phyloP scores from a whole-genome alignment of 2,113 vertebrate species.

The Oncorhynchus kisutch region DNA sequence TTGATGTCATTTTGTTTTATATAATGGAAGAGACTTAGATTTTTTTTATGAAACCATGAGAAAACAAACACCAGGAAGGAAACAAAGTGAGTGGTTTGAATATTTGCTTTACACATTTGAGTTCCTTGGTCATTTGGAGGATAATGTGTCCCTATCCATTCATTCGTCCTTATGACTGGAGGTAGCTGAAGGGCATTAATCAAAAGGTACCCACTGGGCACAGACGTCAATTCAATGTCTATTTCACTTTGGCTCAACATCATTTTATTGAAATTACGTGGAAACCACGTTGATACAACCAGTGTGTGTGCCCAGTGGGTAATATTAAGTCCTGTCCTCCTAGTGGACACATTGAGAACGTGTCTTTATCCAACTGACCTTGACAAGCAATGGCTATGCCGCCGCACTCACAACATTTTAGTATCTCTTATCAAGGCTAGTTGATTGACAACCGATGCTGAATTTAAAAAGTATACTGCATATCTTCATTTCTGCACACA shows the following conservation, averaged over 20 bases:
- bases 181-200: neutral
- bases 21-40: too few species aligned
- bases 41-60: neutral
- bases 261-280: too few species aligned
- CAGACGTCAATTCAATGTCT: neutral
- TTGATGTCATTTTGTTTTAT: neutral
- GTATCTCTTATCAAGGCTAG: neutral
- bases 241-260: too few species aligned
- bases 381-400: neutral
- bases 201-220: neutral
- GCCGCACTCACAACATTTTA: neutral
- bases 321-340: neutral
- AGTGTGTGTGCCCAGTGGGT: too few species aligned
- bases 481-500: neutral
- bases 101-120: neutral
- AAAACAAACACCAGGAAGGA: neutral
- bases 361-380: neutral
- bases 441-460: too few species aligned
- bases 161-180: neutral
- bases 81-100: neutral
- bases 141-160: neutral
- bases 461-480: neutral
- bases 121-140: neutral
- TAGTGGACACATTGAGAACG: slow-evolving; percentile 1
- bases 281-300: too few species aligned